phyloP scores from a whole-genome alignment of 2,888 invertebrate genomes.

The Noctua janthina region DNA sequence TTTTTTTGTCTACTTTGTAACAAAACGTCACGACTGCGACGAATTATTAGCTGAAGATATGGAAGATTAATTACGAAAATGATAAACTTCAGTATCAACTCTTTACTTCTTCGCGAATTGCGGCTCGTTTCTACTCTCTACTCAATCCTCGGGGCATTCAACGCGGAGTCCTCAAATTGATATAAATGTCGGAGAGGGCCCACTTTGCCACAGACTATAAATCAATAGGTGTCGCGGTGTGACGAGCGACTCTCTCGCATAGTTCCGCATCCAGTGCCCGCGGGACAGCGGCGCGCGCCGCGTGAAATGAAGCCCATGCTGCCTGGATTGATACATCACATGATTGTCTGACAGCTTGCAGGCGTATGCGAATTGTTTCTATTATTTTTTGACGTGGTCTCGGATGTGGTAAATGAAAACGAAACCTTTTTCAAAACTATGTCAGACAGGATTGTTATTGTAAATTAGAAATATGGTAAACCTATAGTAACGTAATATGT shows the following conservation, averaged over 20 bases:
- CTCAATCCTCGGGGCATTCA: conserved; percentile 43
- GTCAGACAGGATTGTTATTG: conserved; percentile 8
- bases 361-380: conserved; percentile 39
- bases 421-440: conserved; percentile 7
- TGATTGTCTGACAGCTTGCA: conserved; percentile 43
- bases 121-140: conserved; percentile 10
- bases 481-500: not conserved
- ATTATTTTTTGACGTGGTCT: conserved; percentile 51
- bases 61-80: conserved; percentile 29
- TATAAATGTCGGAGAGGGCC: conserved; percentile 58
- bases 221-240: conserved; percentile 58
- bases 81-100: conserved; percentile 9
- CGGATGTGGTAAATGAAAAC: conserved; percentile 38
- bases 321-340: conserved; percentile 54
- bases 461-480: not conserved
- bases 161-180: conserved; percentile 56
- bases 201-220: conserved; percentile 49
- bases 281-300: conserved; percentile 46
- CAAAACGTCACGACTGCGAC: conserved; percentile 5
- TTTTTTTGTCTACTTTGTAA: conserved; percentile 24
- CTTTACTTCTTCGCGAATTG: conserved; percentile 34
- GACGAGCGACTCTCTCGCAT: conserved; percentile 41
- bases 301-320: conserved; percentile 65
- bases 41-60: conserved; percentile 13
- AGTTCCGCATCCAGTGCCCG: conserved; percentile 47